These are phyloP conservation scores for Heliangelus exortis DNA, from an alignment of 2,797 vertebrate genomes.

Conservation along the genomic window DNA sequence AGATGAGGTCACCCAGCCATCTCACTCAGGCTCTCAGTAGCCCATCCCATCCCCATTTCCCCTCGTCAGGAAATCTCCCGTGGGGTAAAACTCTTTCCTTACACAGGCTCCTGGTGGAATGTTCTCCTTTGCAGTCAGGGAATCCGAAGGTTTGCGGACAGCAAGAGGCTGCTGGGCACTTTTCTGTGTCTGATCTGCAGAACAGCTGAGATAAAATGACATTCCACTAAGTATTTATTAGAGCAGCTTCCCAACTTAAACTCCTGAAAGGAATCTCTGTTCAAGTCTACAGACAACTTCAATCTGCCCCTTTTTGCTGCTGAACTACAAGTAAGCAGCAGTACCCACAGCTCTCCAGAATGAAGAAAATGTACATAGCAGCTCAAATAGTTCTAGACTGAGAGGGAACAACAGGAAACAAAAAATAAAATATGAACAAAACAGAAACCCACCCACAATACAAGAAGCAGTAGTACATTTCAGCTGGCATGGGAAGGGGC, in stretches of 20 bases:
- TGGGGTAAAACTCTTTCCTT: conserved; percentile 38
- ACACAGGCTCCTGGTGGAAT: conserved; percentile 63
- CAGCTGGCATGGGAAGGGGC: neutral
- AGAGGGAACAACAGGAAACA: neutral
- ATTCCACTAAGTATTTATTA: neutral
- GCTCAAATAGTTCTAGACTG: neutral
- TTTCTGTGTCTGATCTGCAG: conserved; percentile 5
- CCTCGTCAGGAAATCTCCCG: neutral
- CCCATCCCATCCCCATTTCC: neutral
- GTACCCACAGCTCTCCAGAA: neutral
- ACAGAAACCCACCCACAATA: neutral
- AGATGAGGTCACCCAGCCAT: neutral
- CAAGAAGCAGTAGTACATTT: neutral
- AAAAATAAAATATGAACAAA: neutral
- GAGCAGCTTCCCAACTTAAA: neutral
- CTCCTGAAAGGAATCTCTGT: neutral
- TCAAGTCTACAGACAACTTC: neutral
- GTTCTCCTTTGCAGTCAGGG: conserved; percentile 53
- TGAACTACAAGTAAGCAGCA: neutral
- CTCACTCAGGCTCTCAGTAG: neutral
- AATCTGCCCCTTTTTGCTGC: neutral
- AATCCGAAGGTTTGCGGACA: conserved; percentile 57
- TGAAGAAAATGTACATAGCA: neutral
- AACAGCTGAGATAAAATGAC: conserved; percentile 32
- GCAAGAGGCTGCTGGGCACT: conserved; percentile 65